Base-by-base conservation (phyloP, 2,797 vertebrate species). In the Oryzias sinensis region DNA sequence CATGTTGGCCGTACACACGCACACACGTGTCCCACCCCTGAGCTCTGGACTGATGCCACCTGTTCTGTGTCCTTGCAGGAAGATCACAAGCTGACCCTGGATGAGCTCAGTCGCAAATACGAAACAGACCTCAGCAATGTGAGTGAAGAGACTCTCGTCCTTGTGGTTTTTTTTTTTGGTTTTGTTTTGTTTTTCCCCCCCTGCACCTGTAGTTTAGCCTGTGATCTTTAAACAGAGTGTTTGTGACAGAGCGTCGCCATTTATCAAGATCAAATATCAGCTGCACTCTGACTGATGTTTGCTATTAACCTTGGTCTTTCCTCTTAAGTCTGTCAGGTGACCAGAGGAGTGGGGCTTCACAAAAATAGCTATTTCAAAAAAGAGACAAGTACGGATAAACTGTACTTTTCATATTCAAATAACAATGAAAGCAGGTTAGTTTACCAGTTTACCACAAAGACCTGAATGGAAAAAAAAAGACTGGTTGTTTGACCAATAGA, bases 41-140 rank as follows among this genome's bases (percentile, higher is more conserved):
- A 33, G 41, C 66, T 46, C 51, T 56, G 50, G 33, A 49, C 70
- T 85, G 49, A 85, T 42, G 16, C 40, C 33, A 6, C 13, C 27
- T 53, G 54, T 11, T 41, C 0, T 52, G 62, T 90, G 16, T 65
- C 50, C 62, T 73, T 58, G 45, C 80, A 99, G 97, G 97, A 99
- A 50, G 97, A 99, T 78, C 97, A 99, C 89, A 99, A 94, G 76
- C 92, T 99, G 80, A 94, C 91, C 64, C 90, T 97, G 70, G 97
- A 98, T 59, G 97, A 98, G 72, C 95, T 99, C 56, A 93, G 94
- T 71, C 93, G 93, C 72, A 99, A 98, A 89, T 99, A 98, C 0
- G 93, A 92, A 79, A 98, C 96, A n/a, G 97, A 99, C 78, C 90
- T 98, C 80, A 95, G 55, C 82, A 93, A 92, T 59, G 97, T 98